Percentiles rank a stretch among this genome's conserved stretches.
Evolutionary conservation across 2,113 vertebrate species (phyloP).

Genomic region (Gallinago paraguaiae): DNA sequence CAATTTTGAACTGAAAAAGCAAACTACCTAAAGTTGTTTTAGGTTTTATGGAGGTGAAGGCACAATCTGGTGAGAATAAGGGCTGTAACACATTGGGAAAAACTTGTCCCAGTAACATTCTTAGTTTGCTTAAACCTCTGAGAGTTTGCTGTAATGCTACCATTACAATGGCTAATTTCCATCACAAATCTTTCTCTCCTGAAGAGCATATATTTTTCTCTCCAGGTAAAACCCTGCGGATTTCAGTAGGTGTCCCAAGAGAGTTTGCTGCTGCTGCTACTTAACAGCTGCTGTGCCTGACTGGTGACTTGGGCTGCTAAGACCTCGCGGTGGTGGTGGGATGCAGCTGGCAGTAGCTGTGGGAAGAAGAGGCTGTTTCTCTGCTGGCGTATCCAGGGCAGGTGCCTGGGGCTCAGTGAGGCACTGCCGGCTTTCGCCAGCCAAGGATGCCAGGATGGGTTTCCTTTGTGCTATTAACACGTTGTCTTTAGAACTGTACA

Average conservation of each 20-base stretch:
- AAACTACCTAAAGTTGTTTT: not conserved
- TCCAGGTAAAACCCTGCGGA: not conserved
- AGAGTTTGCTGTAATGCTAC: not conserved
- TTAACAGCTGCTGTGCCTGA: not conserved
- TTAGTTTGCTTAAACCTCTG: not conserved
- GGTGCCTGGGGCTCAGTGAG: not conserved
- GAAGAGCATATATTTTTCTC: not conserved
- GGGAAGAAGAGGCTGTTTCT: not conserved
- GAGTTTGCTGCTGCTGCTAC: not conserved
- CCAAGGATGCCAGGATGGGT: not conserved
- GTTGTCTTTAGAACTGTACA: fast-evolving
- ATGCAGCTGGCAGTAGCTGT: not conserved
- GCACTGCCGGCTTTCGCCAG: not conserved
- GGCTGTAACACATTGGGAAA: not conserved
- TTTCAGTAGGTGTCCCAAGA: not conserved
- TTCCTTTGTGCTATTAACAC: not conserved
- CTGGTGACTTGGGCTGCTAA: not conserved
- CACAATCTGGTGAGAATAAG: not conserved
- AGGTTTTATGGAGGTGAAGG: not conserved
- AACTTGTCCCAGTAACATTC: not conserved
- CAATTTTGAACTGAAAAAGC: not conserved
- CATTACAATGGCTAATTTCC: not conserved
- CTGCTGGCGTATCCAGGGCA: fast-evolving
- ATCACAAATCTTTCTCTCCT: not conserved
- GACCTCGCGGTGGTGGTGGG: fast-evolving